phyloP scores from a whole-genome alignment of 2,113 vertebrate genomes.

The Gavialis gangeticus region DNA sequence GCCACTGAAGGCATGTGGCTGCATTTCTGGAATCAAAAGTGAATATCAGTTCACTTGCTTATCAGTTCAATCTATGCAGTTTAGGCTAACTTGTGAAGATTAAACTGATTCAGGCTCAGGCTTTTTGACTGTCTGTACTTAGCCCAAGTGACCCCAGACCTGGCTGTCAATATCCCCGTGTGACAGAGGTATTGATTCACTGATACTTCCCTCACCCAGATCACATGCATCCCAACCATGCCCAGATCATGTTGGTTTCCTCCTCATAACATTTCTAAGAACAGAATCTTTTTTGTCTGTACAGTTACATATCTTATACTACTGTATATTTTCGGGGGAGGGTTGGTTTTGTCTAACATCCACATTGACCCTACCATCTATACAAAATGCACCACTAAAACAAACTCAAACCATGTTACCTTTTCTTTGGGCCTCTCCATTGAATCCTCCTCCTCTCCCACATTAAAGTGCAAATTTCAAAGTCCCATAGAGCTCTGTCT shows the following conservation, averaged over 20 bases:
- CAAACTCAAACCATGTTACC: background rate
- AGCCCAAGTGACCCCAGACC: too few species aligned
- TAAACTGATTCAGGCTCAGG: too few species aligned
- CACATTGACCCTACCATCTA: background rate
- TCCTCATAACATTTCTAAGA: background rate
- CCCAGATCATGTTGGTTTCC: background rate
- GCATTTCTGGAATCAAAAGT: too few species aligned
- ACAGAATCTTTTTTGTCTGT: background rate
- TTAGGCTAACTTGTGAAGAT: too few species aligned
- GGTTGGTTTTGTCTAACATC: background rate
- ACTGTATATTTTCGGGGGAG: background rate
- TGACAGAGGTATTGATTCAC: background rate
- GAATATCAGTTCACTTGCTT: too few species aligned
- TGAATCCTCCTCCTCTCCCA: background rate
- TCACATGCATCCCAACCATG: background rate
- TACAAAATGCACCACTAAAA: background rate
- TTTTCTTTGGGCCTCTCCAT: background rate
- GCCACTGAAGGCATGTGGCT: too few species aligned
- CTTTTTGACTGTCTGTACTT: too few species aligned
- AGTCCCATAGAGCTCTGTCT: background rate
- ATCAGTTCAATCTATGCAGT: too few species aligned
- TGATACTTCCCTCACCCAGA: background rate
- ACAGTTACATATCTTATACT: background rate
- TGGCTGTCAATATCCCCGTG: too few species aligned
- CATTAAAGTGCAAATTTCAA: background rate